Conservation (phyloP, 2,797 vertebrate genomes). For the Poeciliopsis gracilis region DNA sequence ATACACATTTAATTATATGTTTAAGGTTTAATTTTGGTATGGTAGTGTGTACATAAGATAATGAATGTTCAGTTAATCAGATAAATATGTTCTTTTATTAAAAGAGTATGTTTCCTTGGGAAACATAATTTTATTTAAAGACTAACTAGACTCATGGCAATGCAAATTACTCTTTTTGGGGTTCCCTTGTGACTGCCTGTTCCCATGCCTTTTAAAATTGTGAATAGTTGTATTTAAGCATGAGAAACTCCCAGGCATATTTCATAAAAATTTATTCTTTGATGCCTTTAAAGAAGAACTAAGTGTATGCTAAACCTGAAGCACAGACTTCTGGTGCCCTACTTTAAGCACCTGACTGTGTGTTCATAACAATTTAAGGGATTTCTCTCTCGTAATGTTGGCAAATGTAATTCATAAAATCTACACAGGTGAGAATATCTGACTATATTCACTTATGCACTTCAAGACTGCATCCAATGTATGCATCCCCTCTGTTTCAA, state of each 20-base stretch:
- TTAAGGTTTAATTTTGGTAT: slow-evolving; percentile 11
- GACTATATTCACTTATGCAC: slow-evolving; percentile 55
- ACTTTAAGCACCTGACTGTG: not conserved
- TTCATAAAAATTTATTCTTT: slow-evolving; percentile 2
- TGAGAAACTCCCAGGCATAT: slow-evolving; percentile 1
- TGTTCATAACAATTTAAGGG: slow-evolving; percentile 21
- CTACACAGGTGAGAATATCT: slow-evolving; percentile 36
- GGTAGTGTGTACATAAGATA: slow-evolving; percentile 2
- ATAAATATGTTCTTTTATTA: slow-evolving; percentile 6
- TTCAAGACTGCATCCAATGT: slow-evolving; percentile 25
- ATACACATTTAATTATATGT: not conserved
- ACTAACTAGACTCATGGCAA: slow-evolving; percentile 21
- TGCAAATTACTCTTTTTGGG: slow-evolving; percentile 10
- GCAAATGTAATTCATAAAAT: slow-evolving; percentile 24
- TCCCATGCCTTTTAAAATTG: slow-evolving; percentile 3
- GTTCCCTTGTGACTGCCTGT: not conserved
- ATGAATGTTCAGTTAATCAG: slow-evolving; percentile 16
- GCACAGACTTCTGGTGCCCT: not conserved
- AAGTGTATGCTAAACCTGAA: not conserved
- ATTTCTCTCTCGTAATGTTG: slow-evolving; percentile 24
- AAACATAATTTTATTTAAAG: slow-evolving; percentile 31
- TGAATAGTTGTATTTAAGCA: slow-evolving; percentile 1
- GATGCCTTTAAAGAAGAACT: not conserved
- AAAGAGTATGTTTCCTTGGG: not conserved
- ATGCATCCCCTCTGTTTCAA: slow-evolving; percentile 21